Conservation (phyloP, 2,888 invertebrate species). For the Nephrotoma guestfalica region DNA sequence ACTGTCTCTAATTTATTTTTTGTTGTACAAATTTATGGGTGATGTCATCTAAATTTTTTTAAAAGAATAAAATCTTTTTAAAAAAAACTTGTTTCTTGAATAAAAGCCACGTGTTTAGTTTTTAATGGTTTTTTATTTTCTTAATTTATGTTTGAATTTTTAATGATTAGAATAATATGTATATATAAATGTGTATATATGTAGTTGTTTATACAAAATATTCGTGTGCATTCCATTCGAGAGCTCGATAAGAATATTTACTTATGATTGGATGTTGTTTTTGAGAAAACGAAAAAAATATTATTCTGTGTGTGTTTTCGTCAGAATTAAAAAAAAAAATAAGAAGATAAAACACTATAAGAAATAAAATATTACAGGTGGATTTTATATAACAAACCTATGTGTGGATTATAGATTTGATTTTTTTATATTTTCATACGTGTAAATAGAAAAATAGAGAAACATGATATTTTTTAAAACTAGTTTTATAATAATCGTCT, state of each 20-base stretch:
- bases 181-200: background rate
- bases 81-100: background rate
- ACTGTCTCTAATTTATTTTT: background rate
- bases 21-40: background rate
- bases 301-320: background rate
- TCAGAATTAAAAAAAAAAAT: background rate
- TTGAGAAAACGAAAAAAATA: background rate
- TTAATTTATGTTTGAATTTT: background rate
- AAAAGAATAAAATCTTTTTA: background rate
- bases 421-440: background rate
- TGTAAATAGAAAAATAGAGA: background rate
- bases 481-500: background rate
- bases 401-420: background rate
- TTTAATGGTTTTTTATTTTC: background rate
- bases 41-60: background rate
- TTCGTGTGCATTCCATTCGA: background rate
- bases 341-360: background rate
- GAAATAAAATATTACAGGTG: background rate
- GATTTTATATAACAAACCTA: background rate
- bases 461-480: background rate
- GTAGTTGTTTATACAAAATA: no score
- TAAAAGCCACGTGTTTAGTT: background rate
- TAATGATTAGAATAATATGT: background rate
- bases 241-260: background rate
- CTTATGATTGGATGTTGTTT: background rate